These are phyloP conservation scores for Diachasma alloeum DNA, from an alignment of 1,140 invertebrate species.

Conservation along the genomic window DNA sequence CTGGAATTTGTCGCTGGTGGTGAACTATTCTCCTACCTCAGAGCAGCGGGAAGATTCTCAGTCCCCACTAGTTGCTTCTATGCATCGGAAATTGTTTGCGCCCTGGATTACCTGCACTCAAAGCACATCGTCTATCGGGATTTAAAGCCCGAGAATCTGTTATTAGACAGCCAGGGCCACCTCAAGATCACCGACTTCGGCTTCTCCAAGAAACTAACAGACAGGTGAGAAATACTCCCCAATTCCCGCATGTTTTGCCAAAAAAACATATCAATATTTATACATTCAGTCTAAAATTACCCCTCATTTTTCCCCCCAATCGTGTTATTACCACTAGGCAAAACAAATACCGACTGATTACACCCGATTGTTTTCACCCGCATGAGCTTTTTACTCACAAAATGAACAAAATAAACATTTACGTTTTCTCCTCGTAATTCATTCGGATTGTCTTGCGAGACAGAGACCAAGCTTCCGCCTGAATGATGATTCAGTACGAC, in stretches of 20 bases:
- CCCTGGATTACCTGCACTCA: slow-evolving; percentile 92
- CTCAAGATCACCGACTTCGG: slow-evolving; percentile 98
- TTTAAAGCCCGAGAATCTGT: slow-evolving; percentile 90
- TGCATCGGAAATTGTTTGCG: slow-evolving; percentile 91
- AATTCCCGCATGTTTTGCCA: neutral
- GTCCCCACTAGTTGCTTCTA: slow-evolving; percentile 90
- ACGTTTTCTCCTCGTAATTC: neutral
- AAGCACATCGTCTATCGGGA: slow-evolving; percentile 86
- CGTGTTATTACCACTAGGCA: neutral
- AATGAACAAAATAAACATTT: neutral
- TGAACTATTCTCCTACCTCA: slow-evolving; percentile 93
- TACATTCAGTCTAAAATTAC: too few relatives aligned
- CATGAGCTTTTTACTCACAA: neutral
- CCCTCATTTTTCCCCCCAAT: too few relatives aligned
- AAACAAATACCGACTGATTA: neutral
- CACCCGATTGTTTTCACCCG: neutral
- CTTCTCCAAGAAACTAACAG: slow-evolving; percentile 92
- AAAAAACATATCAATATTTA: neutral
- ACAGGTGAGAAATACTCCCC: slow-evolving; percentile 62
- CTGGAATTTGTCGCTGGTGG: slow-evolving; percentile 96
- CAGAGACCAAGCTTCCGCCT: neutral
- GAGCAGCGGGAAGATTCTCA: slow-evolving; percentile 90
- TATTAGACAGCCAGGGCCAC: slow-evolving; percentile 91
- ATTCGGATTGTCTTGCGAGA: neutral
- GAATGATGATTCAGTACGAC: neutral